Conservation (phyloP, 2,888 invertebrate genomes). For the Nemotelus nigrinus region DNA sequence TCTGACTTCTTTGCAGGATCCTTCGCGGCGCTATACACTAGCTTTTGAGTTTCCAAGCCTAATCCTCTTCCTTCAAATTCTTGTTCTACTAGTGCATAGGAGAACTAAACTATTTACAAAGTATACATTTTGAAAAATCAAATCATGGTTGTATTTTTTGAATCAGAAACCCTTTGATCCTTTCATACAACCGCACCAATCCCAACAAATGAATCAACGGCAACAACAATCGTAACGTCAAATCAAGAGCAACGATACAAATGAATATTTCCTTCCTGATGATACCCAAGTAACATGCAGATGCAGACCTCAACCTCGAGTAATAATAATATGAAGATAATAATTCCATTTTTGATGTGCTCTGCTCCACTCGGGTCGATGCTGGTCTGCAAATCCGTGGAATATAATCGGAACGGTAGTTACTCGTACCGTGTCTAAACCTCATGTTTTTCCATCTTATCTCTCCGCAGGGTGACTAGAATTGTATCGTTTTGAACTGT, state of each 20-base stretch:
- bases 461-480: constrained; percentile 41
- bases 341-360: constrained; percentile 33
- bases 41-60: too few species aligned
- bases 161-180: too few species aligned
- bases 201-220: not conserved
- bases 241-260: not conserved
- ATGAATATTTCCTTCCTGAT: constrained; percentile 8
- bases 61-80: too few species aligned
- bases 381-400: not conserved
- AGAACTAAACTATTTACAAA: too few species aligned
- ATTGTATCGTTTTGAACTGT: constrained; percentile 38
- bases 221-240: not conserved
- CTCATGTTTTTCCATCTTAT: constrained; percentile 43
- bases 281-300: constrained; percentile 28
- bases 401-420: constrained; percentile 30
- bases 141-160: too few species aligned
- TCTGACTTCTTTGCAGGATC: too few species aligned
- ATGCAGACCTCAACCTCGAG: constrained; percentile 5
- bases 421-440: constrained; percentile 35
- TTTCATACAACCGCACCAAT: too few species aligned
- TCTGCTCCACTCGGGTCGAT: not conserved
- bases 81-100: too few species aligned
- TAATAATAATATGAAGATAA: constrained; percentile 40
- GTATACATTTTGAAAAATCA: too few species aligned
- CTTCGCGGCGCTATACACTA: too few species aligned